These are phyloP conservation scores for Nothobranchius furzeri DNA, from an alignment of 2,113 vertebrate species.

Conservation along the genomic window DNA sequence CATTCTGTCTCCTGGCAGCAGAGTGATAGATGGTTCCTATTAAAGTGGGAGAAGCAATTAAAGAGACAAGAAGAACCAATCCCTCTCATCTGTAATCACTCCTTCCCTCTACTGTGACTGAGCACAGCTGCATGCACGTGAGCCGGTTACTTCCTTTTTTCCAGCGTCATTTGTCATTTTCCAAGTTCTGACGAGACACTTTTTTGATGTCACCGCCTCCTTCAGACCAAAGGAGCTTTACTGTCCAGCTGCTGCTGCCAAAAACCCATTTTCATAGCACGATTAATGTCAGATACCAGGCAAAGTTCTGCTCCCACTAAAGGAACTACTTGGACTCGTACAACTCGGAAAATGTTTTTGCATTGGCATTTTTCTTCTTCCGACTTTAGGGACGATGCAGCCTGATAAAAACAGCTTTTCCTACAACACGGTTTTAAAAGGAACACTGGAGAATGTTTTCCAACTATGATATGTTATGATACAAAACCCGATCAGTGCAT, in stretches of 20 bases:
- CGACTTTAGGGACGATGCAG: background rate
- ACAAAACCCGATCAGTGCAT: no score
- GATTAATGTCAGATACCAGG: background rate
- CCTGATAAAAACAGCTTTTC: no score
- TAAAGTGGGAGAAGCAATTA: constrained; percentile 72
- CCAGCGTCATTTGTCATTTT: background rate
- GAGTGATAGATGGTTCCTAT: constrained; percentile 71
- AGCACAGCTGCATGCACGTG: constrained; percentile 8
- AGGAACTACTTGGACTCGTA: constrained; percentile 23
- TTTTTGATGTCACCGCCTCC: background rate
- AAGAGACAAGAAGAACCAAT: constrained; percentile 42
- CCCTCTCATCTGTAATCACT: constrained; percentile 57
- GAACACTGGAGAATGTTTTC: no score
- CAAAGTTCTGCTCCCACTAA: constrained; percentile 6
- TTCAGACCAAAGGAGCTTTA: background rate
- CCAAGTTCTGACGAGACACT: background rate
- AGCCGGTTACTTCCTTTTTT: background rate
- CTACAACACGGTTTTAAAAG: no score
- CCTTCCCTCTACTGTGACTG: constrained; percentile 13
- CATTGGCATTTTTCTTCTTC: constrained; percentile 3
- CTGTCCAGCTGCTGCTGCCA: background rate
- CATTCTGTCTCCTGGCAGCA: constrained; percentile 22
- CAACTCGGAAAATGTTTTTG: constrained; percentile 10
- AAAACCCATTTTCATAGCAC: background rate
- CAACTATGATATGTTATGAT: no score